Evolutionary conservation across 2,797 vertebrate genomes (phyloP), one percentile per base, ranked within the genome.

Genomic region (Avahi laniger): DNA sequence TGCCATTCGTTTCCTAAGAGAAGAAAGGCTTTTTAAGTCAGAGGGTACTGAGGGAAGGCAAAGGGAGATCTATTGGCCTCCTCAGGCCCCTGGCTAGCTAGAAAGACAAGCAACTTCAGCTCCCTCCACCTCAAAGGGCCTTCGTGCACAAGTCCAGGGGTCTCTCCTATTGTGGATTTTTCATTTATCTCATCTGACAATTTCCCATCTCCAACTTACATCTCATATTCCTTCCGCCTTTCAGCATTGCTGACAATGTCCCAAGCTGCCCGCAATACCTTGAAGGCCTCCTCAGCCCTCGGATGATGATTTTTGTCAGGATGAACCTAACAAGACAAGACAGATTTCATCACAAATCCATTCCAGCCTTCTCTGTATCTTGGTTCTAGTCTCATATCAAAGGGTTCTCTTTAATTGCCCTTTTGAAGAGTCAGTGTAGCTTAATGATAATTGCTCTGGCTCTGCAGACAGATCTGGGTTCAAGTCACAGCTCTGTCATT

Each of bases 231-330:
- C 94, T 99, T 98, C 70, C 99, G 98, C 93, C 98, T 99, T 97
- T 99, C 99, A 30, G 99, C 99, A 97, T 99, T 99, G 98, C 99
- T 99, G 98, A 99, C 99, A 28, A 99, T 99, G 98, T 99, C 99
- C 99, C 99, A 99, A 57, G 99, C 99, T 5, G 99, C 99, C 87
- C 99, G 98, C 93, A 99, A 98, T 93, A 99, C 99, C 98, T 99
- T 99, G 98, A 99, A 99, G 3, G 99, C 99, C 97, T 99, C 99
- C 96, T 99, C 99, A 22, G 99, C 99, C 61, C 98, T 98, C 2
- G 99, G 99, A 97, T 99, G 99, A 98, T 99, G 99, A 97, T 99
- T 99, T 98, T 99, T 99, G 97, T 99, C 99, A 61, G 99, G 99
- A 98, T 99, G 99, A 93, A 99, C 99, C 99, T 99, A 97, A 95